Conservation (phyloP, 2,888 invertebrate species). For the Gisinianus flammeolus region DNA sequence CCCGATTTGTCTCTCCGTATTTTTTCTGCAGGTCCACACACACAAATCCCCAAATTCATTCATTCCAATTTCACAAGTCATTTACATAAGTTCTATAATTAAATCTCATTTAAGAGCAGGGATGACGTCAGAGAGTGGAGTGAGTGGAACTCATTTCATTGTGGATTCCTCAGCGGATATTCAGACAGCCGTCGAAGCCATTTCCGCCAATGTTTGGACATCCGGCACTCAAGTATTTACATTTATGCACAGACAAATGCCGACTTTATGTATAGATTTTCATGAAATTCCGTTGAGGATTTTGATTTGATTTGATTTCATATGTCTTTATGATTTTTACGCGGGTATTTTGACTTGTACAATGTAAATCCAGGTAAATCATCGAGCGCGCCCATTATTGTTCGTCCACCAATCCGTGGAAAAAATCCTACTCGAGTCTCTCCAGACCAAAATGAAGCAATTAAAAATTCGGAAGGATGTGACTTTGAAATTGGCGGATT, state of each 20-base stretch:
- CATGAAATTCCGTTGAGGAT: no score
- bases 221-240: conserved; percentile 44
- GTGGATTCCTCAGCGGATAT: conserved; percentile 50
- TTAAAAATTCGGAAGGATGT: conserved; percentile 19
- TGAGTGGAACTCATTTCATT: conserved; percentile 40
- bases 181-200: conserved; percentile 42
- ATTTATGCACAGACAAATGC: no score
- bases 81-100: no score
- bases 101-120: conserved; percentile 11
- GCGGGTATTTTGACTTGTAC: no score
- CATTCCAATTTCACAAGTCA: no score
- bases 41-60: no score
- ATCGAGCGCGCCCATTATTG: conserved; percentile 43
- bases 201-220: conserved; percentile 41
- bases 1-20: no score
- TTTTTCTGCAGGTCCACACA: neutral
- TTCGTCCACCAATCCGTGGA: conserved; percentile 54
- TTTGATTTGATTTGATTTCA: no score
- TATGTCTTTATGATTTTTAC: no score
- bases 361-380: conserved; percentile 49
- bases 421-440: conserved; percentile 26
- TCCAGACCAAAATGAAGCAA: conserved; percentile 35
- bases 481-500: conserved; percentile 36
- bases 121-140: neutral
- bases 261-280: no score